Conservation (phyloP, 2,113 vertebrate genomes). For the Pycnonotus jocosus region DNA sequence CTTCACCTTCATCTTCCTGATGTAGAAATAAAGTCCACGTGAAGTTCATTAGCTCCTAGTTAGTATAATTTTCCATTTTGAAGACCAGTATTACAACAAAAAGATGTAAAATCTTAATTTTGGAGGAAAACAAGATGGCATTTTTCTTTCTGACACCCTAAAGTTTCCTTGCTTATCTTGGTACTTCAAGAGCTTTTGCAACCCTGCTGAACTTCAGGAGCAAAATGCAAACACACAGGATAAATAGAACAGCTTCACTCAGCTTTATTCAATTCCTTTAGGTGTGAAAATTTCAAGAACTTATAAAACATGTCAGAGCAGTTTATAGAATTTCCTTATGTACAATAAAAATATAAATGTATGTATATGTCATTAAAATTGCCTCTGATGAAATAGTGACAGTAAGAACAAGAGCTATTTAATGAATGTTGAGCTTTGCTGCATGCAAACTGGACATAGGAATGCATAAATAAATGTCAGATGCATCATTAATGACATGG, state of each 20-base stretch:
- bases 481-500: not conserved
- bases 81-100: not conserved
- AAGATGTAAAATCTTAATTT: not conserved
- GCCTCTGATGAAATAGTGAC: not conserved
- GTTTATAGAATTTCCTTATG: not conserved
- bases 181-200: not conserved
- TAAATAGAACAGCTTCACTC: not conserved
- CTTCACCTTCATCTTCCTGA: not conserved
- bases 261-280: not conserved
- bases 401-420: not conserved
- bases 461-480: not conserved
- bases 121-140: not conserved
- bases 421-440: not conserved
- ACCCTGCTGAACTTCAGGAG: not conserved
- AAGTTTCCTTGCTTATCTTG: not conserved
- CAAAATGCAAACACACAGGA: not conserved
- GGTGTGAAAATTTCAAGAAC: not conserved
- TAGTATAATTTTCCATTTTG: not conserved
- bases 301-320: not conserved
- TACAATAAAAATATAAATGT: not conserved
- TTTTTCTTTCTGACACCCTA: not conserved
- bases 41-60: not conserved
- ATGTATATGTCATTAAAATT: not conserved
- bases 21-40: not conserved
- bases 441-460: not conserved